phyloP scores from a whole-genome alignment of 2,888 invertebrate genomes.

The Drosophila helvetica region DNA sequence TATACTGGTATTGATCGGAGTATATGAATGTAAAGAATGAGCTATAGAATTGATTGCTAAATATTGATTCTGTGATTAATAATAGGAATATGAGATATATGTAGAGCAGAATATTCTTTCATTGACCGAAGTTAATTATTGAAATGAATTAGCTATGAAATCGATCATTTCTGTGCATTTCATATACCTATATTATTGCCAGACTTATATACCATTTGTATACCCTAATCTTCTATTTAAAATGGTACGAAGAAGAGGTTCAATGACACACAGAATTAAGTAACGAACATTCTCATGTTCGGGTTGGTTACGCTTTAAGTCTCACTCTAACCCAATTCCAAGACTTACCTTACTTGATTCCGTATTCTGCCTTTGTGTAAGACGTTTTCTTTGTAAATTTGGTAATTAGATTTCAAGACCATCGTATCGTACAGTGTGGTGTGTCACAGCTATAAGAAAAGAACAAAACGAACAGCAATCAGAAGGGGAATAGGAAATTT shows the following conservation, averaged over 20 bases:
- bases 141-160: too few relatives aligned
- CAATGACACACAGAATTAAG: slow-evolving; percentile 22
- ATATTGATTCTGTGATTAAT: too few relatives aligned
- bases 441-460: neutral
- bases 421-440: too few relatives aligned
- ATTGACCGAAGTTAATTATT: too few relatives aligned
- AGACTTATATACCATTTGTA: too few relatives aligned
- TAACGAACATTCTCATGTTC: slow-evolving; percentile 1
- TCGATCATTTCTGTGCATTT: too few relatives aligned
- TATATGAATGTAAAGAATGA: too few relatives aligned
- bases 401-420: slow-evolving; percentile 12
- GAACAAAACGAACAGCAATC: neutral
- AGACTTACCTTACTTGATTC: neutral
- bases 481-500: neutral
- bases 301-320: neutral
- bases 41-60: too few relatives aligned
- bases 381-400: neutral
- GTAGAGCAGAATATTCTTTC: too few relatives aligned
- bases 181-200: too few relatives aligned
- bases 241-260: slow-evolving; percentile 5
- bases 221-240: neutral
- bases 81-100: too few relatives aligned
- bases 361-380: slow-evolving; percentile 4
- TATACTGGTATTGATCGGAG: too few relatives aligned
- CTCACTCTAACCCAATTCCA: slow-evolving; percentile 16